Conservation (phyloP, 2,797 vertebrate genomes). For the Rallus crepitans region DNA sequence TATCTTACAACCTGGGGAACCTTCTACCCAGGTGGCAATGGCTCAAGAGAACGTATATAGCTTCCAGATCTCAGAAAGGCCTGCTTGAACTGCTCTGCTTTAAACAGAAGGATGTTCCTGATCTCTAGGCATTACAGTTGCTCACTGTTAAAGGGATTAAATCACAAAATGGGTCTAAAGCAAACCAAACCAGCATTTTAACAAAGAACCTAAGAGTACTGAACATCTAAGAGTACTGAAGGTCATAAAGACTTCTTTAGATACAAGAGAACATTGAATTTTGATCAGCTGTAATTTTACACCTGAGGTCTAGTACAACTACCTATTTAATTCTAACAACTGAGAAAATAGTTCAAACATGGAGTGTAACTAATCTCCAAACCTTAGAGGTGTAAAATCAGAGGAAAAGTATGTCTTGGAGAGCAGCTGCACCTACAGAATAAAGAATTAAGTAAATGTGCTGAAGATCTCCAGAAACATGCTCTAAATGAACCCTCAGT, state of each 20-base stretch:
- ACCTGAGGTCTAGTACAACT: slow-evolving; percentile 38
- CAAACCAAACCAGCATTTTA: slow-evolving; percentile 3
- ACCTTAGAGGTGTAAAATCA: slow-evolving; percentile 29
- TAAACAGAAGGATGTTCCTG: slow-evolving; percentile 26
- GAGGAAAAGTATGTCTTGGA: neutral
- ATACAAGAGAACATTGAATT: slow-evolving; percentile 36
- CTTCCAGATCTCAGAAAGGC: neutral
- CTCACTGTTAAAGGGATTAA: slow-evolving; percentile 4
- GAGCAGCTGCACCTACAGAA: neutral
- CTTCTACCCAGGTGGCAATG: neutral
- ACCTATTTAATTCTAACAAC: slow-evolving; percentile 46
- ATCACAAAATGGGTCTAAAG: slow-evolving; percentile 3
- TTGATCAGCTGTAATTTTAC: slow-evolving; percentile 43
- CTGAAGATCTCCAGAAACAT: neutral
- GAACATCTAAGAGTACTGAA: neutral
- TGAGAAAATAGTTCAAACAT: slow-evolving; percentile 26
- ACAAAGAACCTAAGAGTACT: neutral
- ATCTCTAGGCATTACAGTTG: neutral
- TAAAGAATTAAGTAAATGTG: neutral
- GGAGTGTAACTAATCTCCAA: slow-evolving; percentile 8
- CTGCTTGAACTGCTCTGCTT: slow-evolving; percentile 1
- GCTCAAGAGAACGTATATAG: slow-evolving; percentile 23
- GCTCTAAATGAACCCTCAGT: neutral
- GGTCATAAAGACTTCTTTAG: neutral
- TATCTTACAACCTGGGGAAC: neutral